Conservation (phyloP, 2,113 vertebrate species). For the Megaceryle torquata region DNA sequence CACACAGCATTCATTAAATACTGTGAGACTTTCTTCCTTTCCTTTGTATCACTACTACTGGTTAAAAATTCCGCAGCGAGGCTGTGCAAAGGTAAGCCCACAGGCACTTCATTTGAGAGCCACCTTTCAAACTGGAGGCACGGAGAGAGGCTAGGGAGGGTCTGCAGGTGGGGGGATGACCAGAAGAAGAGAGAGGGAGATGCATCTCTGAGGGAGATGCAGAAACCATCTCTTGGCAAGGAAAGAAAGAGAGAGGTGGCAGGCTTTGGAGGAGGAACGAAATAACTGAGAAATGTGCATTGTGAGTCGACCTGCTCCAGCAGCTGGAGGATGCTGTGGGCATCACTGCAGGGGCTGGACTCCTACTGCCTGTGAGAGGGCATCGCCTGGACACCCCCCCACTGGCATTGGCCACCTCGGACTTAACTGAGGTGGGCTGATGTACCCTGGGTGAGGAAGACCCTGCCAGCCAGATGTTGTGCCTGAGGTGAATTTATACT, state of each 20-base stretch:
- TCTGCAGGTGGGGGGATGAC: background rate
- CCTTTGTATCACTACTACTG: background rate
- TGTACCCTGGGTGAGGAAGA: accelerated
- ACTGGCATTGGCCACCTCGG: accelerated
- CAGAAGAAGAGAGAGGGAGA: no score
- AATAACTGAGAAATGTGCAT: background rate
- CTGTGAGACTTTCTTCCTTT: background rate
- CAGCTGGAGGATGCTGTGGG: background rate
- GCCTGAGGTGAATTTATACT: background rate
- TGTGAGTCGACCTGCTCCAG: background rate
- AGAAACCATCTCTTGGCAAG: background rate
- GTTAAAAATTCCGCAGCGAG: background rate
- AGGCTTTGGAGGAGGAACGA: background rate
- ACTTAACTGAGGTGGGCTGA: background rate
- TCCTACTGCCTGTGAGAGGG: accelerated
- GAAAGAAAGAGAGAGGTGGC: background rate
- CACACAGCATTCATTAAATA: accelerated
- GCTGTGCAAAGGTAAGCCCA: background rate
- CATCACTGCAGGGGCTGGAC: background rate
- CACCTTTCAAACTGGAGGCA: background rate
- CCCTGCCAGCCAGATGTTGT: background rate
- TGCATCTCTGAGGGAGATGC: background rate
- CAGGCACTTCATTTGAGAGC: background rate
- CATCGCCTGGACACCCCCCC: accelerated
- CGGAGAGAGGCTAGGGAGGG: background rate